Evolutionary conservation across 1,140 invertebrate species (phyloP).

Genomic region (Drosophila fuyamai): DNA sequence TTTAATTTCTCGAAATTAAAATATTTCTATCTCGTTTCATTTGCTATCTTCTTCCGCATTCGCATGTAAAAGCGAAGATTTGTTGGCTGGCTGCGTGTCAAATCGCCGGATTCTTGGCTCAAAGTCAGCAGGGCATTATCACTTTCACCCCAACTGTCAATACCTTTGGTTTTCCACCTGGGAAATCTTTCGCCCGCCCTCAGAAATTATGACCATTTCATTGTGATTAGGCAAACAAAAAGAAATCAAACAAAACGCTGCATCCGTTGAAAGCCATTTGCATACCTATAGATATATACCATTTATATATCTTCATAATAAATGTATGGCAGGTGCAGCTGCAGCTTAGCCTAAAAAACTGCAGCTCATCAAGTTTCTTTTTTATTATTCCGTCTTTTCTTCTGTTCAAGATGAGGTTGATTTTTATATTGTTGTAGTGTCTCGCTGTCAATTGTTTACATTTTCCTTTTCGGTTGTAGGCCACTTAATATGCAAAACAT

Average conservation of each 20-base stretch:
- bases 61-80: conserved; percentile 35
- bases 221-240: conserved; percentile 37
- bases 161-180: conserved; percentile 26
- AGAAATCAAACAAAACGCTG: conserved; percentile 42
- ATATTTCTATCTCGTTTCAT: conserved; percentile 40
- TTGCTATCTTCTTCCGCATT: conserved; percentile 60
- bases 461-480: conserved; percentile 58
- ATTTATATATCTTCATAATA: conserved; percentile 27
- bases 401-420: conserved; percentile 32
- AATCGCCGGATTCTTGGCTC: conserved; percentile 62
- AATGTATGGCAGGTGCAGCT: conserved; percentile 54
- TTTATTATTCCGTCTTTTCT: conserved; percentile 35
- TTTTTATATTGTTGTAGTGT: conserved; percentile 21
- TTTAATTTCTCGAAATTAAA: conserved; percentile 75
- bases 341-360: conserved; percentile 46
- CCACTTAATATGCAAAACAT: conserved; percentile 76
- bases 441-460: conserved; percentile 71
- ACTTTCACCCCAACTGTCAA: conserved; percentile 65
- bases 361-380: conserved; percentile 54
- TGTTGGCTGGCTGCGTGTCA: conserved; percentile 53
- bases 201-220: conserved; percentile 42
- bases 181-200: conserved; percentile 41
- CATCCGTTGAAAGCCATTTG: conserved; percentile 62
- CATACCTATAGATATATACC: conserved; percentile 25
- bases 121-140: conserved; percentile 30